Evolutionary conservation across 2,888 invertebrate species (phyloP).

Genomic region (Cephus pygmeus): DNA sequence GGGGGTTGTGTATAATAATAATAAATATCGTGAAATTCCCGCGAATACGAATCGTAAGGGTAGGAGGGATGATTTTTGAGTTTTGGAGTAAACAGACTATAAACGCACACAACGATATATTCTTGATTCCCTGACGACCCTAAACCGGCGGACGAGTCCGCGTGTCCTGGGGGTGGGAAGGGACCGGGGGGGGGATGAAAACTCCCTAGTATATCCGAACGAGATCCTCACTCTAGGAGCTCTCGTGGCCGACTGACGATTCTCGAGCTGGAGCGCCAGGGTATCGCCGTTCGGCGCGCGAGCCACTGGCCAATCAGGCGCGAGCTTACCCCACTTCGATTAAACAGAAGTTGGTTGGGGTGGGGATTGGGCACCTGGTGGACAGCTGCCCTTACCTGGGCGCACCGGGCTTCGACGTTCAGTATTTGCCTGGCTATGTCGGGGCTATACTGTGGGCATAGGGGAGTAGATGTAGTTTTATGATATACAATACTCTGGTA

Average conservation of each 20-base stretch:
- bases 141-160: neutral
- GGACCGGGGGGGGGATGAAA: neutral
- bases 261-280: conserved; percentile 44
- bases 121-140: neutral
- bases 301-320: conserved; percentile 56
- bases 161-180: neutral
- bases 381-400: conserved; percentile 62
- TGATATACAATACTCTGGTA: no score
- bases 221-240: conserved; percentile 35
- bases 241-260: conserved; percentile 61
- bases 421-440: no score
- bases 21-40: no score
- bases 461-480: no score
- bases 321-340: conserved; percentile 28
- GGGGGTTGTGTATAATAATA: no score
- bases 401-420: conserved; percentile 52
- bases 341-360: conserved; percentile 15
- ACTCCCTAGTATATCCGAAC: neutral
- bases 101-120: no score
- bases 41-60: no score
- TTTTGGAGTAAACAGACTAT: no score
- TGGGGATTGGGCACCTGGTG: conserved; percentile 57
- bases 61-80: no score
- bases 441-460: no score
- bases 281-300: conserved; percentile 60